Percentiles rank a stretch among this genome's conserved stretches.
Evolutionary conservation across 2,113 vertebrate genomes (phyloP).

Genomic region (Poicephalus meyeri): DNA sequence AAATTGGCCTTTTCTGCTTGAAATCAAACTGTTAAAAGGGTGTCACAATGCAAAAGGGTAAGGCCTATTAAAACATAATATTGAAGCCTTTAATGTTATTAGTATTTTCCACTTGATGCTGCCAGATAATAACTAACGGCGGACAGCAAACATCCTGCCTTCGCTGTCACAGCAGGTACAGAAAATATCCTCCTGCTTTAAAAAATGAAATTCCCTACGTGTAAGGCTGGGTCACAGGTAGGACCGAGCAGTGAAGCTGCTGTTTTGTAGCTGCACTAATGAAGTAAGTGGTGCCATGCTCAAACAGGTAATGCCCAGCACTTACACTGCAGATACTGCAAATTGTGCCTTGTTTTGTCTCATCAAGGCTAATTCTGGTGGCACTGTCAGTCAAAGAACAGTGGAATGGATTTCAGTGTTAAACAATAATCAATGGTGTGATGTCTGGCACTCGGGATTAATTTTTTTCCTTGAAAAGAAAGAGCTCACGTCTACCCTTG

Average conservation of each 20-base stretch:
- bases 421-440: not conserved
- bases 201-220: not conserved
- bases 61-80: slow-evolving; percentile 75
- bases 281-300: not conserved
- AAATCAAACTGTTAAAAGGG: slow-evolving; percentile 56
- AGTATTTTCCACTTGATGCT: slow-evolving; percentile 65
- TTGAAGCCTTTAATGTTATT: slow-evolving; percentile 59
- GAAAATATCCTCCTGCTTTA: slow-evolving; percentile 28
- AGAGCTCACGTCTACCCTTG: not conserved
- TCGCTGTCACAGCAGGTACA: not conserved
- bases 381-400: not conserved
- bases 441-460: not conserved
- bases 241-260: not conserved
- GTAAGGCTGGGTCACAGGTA: not conserved
- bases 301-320: not conserved
- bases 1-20: slow-evolving; percentile 2
- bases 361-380: not conserved
- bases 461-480: not conserved
- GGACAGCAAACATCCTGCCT: slow-evolving; percentile 39
- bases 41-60: slow-evolving; percentile 65
- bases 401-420: not conserved
- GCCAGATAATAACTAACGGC: slow-evolving; percentile 69
- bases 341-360: not conserved
- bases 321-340: not conserved
- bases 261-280: not conserved